Evolutionary conservation across 2,113 vertebrate species (phyloP), one percentile per base, ranked within the genome.

Genomic region (Oostethus manadensis): DNA sequence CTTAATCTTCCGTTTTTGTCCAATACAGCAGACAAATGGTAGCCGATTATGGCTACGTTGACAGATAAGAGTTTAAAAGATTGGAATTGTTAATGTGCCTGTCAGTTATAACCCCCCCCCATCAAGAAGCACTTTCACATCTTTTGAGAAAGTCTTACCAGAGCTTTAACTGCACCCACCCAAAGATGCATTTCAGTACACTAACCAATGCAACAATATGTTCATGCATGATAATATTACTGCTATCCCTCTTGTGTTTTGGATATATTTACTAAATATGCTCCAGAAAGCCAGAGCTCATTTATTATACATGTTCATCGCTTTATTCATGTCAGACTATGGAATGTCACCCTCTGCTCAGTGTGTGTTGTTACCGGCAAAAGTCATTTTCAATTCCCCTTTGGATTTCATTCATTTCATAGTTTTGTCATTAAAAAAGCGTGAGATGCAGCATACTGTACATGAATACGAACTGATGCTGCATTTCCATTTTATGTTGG

Each of bases 371-470:
- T 29, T 26, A 22, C 16, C 8, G 16, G 15, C 8, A 59, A 77
- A 54, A 61, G 54, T 54, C 47, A 51, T 29, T 2, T 14, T 51
- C 47, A 49, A 68, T 65, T 62, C 23, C 23, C 51, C 50, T 48
- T 8, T 15, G 53, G 66, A 46, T 38, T 51, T 14, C 17, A 77
- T 76, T 50, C 67, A 71, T 73, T 74, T 62, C 62, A 8, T 15
- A 20, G 17, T 67, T 45, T n/a, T 60, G 46, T 58, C 29, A 56
- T 60, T 46, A 44, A 21, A 13, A 1, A 8, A 45, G 42, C 4
- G 20, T 48, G 45, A 26, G 51, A 54, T 20, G 33, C 35, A 21
- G 53, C 53, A 40, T 6, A 38, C n/a, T n/a, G n/a, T n/a, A n/a
- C 17, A 53, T n/a, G 17, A 51, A 49, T 15, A 15, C 20, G 29